Percentiles rank a stretch among this genome's conserved stretches.
These are phyloP conservation scores for Rhipidura dahli DNA, from an alignment of 2,113 vertebrate genomes.

Conservation along the genomic window DNA sequence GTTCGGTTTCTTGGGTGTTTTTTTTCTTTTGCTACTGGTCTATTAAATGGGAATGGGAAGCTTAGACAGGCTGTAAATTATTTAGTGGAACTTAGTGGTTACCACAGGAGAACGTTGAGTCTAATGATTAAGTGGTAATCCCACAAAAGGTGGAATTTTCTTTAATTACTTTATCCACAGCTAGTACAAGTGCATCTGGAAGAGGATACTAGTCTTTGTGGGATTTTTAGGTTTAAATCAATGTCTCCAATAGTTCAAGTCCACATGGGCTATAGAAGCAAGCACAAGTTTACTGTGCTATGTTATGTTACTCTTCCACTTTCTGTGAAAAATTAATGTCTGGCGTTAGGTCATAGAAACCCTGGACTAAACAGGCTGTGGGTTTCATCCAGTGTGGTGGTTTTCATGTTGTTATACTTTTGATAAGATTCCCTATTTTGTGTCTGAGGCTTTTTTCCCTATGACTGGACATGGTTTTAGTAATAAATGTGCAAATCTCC, in stretches of 20 bases:
- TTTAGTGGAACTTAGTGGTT: not conserved
- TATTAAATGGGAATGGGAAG: not conserved
- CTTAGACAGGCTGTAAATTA: not conserved
- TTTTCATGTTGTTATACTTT: not conserved
- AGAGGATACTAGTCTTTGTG: not conserved
- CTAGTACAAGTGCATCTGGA: not conserved
- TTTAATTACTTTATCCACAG: not conserved
- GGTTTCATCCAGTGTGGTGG: not conserved
- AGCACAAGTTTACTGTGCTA: not conserved
- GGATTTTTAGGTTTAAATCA: not conserved
- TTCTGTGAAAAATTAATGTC: not conserved
- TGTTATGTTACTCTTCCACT: rapidly evolving
- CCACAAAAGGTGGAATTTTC: not conserved
- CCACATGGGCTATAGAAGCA: not conserved
- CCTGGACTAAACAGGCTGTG: not conserved
- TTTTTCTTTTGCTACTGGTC: not conserved
- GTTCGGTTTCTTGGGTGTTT: not conserved
- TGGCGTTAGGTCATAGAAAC: not conserved
- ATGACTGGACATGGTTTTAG: not conserved
- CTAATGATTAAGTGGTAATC: not conserved
- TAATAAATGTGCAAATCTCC: not conserved
- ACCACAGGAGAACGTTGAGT: not conserved
- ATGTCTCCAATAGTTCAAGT: not conserved
- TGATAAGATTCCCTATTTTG: not conserved
- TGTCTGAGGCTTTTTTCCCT: not conserved